phyloP scores from a whole-genome alignment of 2,113 vertebrate genomes.

The Eidolon helvum region DNA sequence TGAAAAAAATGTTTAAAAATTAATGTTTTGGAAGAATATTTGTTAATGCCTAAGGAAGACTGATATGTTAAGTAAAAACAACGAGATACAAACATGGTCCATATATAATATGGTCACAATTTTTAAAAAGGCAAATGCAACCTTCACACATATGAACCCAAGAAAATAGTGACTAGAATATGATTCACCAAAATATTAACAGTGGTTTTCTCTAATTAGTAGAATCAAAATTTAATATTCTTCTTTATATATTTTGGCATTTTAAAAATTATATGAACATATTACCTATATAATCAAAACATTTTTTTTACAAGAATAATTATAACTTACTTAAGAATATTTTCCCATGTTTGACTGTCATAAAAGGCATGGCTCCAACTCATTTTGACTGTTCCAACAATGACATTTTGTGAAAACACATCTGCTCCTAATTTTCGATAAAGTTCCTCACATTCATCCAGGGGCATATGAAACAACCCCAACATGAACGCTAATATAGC shows the following conservation, averaged over 20 bases:
- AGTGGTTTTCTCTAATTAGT: neutral
- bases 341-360: conserved; percentile 96
- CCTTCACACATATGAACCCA: neutral
- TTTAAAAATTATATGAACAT: neutral
- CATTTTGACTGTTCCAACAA: conserved; percentile 98
- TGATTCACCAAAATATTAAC: neutral
- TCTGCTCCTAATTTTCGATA: conserved; percentile 95
- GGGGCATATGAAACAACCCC: conserved; percentile 92
- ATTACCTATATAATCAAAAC: neutral
- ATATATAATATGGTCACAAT: neutral
- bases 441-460: conserved; percentile 94
- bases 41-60: neutral
- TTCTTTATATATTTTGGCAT: neutral
- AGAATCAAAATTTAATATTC: neutral
- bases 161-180: neutral
- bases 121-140: neutral
- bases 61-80: neutral
- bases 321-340: conserved; percentile 93
- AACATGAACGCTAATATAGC: conserved; percentile 97
- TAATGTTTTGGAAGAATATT: neutral
- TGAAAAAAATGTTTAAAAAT: conserved; percentile 19
- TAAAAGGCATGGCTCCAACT: conserved; percentile 98
- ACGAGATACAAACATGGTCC: neutral
- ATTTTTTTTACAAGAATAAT: neutral
- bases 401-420: conserved; percentile 97